Percentiles rank a stretch among this genome's conserved stretches.
Evolutionary conservation across 2,797 vertebrate species (phyloP).

Genomic region (Anas flavirostris): DNA sequence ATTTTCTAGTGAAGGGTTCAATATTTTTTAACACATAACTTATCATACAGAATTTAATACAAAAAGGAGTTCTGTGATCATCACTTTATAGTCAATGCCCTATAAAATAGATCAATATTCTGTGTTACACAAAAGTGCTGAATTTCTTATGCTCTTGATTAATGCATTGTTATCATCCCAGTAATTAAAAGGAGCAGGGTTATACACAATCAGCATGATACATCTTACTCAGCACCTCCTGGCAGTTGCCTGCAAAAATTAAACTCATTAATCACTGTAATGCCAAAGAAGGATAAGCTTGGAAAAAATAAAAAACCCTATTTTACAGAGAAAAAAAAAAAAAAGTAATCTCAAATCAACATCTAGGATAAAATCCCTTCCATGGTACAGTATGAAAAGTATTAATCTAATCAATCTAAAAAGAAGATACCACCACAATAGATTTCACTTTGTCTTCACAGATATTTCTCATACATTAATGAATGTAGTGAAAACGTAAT

Average conservation of each 20-base stretch:
- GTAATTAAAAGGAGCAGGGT: conserved; percentile 76
- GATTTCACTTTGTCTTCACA: neutral
- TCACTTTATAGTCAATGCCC: conserved; percentile 31
- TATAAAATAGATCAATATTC: conserved; percentile 54
- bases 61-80: conserved; percentile 27
- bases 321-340: neutral
- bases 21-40: conserved; percentile 34
- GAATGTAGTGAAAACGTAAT: neutral
- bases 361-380: conserved; percentile 2
- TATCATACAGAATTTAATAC: conserved; percentile 46
- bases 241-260: conserved; percentile 78
- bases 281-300: conserved; percentile 64
- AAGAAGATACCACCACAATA: neutral
- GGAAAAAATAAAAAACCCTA: conserved; percentile 51
- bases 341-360: conserved; percentile 7
- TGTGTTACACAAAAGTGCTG: conserved; percentile 13
- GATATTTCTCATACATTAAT: neutral
- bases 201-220: conserved; percentile 68
- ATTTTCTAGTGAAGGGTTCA: neutral
- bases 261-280: conserved; percentile 79
- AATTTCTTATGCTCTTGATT: conserved; percentile 65
- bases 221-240: conserved; percentile 78
- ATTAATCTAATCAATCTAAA: conserved; percentile 26
- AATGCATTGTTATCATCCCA: conserved; percentile 71
- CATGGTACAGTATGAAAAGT: neutral